Evolutionary conservation across 2,888 invertebrate genomes (phyloP).

Genomic region (Zeuzera pyrina): DNA sequence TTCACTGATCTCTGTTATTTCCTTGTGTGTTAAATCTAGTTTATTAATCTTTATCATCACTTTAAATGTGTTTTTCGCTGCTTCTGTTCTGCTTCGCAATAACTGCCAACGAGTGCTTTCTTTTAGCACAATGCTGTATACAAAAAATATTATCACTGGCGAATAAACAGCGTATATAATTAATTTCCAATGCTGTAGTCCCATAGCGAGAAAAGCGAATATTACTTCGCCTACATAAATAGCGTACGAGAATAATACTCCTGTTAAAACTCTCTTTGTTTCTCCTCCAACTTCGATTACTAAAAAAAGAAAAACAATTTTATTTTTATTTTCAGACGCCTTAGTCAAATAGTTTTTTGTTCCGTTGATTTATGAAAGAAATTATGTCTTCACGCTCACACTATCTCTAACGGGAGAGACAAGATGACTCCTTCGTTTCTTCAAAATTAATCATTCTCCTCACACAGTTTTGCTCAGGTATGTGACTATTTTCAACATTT

Average conservation of each 20-base stretch:
- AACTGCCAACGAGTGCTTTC: slow-evolving; percentile 56
- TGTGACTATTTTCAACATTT: background rate
- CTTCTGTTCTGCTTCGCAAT: slow-evolving; percentile 36
- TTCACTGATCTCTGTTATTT: slow-evolving; percentile 35
- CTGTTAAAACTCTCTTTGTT: slow-evolving; percentile 43
- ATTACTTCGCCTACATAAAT: slow-evolving; percentile 46
- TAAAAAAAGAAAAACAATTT: slow-evolving; percentile 24
- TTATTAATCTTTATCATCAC: slow-evolving; percentile 36
- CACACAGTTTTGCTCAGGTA: no score
- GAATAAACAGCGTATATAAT: slow-evolving; percentile 38
- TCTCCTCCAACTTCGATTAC: slow-evolving; percentile 55
- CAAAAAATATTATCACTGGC: slow-evolving; percentile 37
- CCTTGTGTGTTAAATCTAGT: slow-evolving; percentile 27
- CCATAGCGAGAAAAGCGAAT: slow-evolving; percentile 45
- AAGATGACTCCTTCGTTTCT: no score
- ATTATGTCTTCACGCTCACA: no score
- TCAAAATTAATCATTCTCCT: no score
- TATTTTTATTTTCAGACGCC: background rate
- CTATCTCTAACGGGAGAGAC: no score
- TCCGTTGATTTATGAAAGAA: background rate
- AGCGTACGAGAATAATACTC: slow-evolving; percentile 48
- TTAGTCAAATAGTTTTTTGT: background rate
- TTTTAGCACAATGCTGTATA: slow-evolving; percentile 32
- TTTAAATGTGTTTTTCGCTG: slow-evolving; percentile 39
- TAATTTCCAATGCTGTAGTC: slow-evolving; percentile 44